Conservation (phyloP, 1,140 invertebrate species). For the Neodiprion virginianus region DNA sequence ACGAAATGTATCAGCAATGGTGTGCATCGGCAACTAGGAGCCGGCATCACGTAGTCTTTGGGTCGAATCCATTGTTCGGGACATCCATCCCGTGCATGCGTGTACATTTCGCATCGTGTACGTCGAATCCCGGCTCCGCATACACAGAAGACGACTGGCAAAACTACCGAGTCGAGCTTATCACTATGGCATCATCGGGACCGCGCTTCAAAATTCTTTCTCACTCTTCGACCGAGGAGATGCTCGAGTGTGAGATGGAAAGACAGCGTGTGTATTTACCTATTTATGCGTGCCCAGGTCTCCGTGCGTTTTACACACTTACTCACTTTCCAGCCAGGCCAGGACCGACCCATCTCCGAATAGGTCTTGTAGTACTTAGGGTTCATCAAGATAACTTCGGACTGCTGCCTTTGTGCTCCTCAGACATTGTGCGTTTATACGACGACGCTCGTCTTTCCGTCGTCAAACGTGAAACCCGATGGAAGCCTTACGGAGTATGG, state of each 20-base stretch:
- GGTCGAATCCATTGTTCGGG: too few relatives aligned
- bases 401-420: conserved; percentile 44
- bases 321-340: not conserved
- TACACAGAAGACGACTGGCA: too few relatives aligned
- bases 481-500: too few relatives aligned
- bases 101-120: too few relatives aligned
- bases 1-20: too few relatives aligned
- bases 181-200: conserved; percentile 49
- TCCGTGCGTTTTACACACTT: not conserved
- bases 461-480: too few relatives aligned
- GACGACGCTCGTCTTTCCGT: not conserved
- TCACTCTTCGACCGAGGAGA: conserved; percentile 23
- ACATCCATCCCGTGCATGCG: too few relatives aligned
- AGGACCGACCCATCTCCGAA: conserved; percentile 44
- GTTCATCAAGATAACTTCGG: conserved; percentile 56
- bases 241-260: too few relatives aligned
- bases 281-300: not conserved
- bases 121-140: too few relatives aligned
- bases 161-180: conserved; percentile 29
- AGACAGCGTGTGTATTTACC: conserved; percentile 1
- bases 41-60: too few relatives aligned
- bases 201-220: conserved; percentile 46
- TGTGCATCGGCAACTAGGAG: too few relatives aligned
- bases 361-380: conserved; percentile 54
- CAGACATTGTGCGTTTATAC: not conserved